These are phyloP conservation scores for Bombus sibiricus DNA, from an alignment of 1,140 invertebrate species.

Conservation along the genomic window DNA sequence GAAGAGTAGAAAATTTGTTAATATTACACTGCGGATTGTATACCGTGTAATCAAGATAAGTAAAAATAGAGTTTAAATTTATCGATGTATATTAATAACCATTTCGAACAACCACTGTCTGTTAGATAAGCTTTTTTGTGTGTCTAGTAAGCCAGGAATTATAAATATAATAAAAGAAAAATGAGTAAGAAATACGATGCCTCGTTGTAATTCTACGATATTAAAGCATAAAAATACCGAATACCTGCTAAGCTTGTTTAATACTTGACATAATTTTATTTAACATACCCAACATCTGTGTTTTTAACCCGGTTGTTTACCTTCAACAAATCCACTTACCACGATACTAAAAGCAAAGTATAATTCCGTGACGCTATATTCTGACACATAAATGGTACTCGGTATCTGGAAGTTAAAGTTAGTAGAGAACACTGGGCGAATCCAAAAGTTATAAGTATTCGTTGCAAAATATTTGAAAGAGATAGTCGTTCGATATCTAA, in stretches of 20 bases:
- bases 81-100: too few species aligned
- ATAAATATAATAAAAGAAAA: too few species aligned
- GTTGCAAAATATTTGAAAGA: conserved; percentile 22
- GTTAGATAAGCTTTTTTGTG: too few species aligned
- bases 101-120: too few species aligned
- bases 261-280: too few species aligned
- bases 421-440: background rate
- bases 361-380: background rate
- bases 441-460: background rate
- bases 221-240: background rate
- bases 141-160: too few species aligned
- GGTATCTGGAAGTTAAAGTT: background rate
- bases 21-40: too few species aligned
- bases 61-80: too few species aligned
- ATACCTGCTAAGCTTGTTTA: background rate
- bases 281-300: too few species aligned
- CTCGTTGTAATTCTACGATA: too few species aligned
- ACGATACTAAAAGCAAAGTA: background rate
- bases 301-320: background rate
- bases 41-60: too few species aligned
- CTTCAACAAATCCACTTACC: background rate
- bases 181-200: too few species aligned
- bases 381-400: background rate
- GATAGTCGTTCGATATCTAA: conserved; percentile 2
- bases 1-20: background rate